Percentiles rank a stretch among this genome's conserved stretches.
These are phyloP conservation scores for Clinocottus analis DNA, from an alignment of 2,113 vertebrate genomes.

Conservation along the genomic window DNA sequence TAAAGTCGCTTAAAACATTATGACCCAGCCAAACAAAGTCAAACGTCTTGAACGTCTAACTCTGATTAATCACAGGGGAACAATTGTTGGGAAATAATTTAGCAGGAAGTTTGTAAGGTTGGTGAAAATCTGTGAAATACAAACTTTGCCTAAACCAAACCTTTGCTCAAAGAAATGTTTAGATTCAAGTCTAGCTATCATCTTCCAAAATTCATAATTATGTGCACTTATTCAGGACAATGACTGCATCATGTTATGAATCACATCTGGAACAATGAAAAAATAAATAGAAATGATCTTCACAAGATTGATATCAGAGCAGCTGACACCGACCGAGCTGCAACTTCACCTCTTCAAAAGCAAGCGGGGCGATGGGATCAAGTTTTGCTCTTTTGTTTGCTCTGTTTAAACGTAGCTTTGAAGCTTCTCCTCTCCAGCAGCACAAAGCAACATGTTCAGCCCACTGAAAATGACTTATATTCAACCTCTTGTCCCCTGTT, in stretches of 20 bases:
- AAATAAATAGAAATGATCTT: no score
- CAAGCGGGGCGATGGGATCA: constrained; percentile 84
- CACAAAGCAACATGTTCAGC: constrained; percentile 82
- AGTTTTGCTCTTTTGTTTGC: constrained; percentile 89
- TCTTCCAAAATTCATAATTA: constrained; percentile 1
- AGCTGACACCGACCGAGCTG: constrained; percentile 32
- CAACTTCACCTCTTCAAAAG: constrained; percentile 94
- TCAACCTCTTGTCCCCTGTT: constrained; percentile 84
- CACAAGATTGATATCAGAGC: constrained; percentile 43
- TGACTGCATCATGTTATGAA: constrained; percentile 18
- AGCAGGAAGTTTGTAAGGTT: background rate
- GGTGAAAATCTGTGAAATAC: background rate
- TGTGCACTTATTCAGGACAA: background rate
- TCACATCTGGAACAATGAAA: constrained; percentile 36
- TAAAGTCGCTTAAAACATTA: background rate
- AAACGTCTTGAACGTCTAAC: background rate
- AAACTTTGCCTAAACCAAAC: background rate
- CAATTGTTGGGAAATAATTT: background rate
- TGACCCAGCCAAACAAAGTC: background rate
- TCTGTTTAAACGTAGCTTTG: constrained; percentile 90
- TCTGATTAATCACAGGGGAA: background rate
- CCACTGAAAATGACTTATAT: constrained; percentile 77
- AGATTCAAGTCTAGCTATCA: background rate
- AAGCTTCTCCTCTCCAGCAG: constrained; percentile 89
- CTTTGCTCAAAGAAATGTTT: background rate